Evolutionary conservation across 2,113 vertebrate genomes (phyloP), one percentile per base, ranked within the genome.

Genomic region (Channa argus): DNA sequence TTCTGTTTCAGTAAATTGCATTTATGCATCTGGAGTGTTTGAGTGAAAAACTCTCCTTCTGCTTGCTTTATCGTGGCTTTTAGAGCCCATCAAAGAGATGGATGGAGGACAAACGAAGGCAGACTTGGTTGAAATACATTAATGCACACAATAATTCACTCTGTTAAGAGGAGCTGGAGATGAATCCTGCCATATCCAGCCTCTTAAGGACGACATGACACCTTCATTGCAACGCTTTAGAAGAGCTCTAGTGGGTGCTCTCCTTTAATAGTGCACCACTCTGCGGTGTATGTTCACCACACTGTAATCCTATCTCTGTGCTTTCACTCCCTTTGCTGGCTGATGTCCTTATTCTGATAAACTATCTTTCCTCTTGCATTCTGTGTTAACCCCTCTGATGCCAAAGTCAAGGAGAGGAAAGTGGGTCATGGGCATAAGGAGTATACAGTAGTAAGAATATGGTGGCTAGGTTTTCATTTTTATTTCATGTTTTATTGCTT

Each of bases 391-490:
- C 65, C 61, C n/a, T 74, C 63, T 65, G n/a, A 6, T 68, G 77
- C 72, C 72, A 77, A 63, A 88, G 70, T 58, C 69, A 74, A 80
- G 41, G 79, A 77, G 66, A 80, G 77, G 68, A 82, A 92, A 87
- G 61, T 91, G 82, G 90, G 87, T 91, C 87, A 89, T 2, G 75
- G 79, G 74, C 87, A 80, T 70, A 80, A 39, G 71, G 74, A 68
- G 74, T 43, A 11, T 60, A 62, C 64, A 64, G 55, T 73, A 44
- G 71, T 55, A 41, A 15, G 50, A 83, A 52, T 54, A 8, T 66
- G 56, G 54, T 39, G 33, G 64, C 39, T 53, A 10, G 58, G 24
- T n/a, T 71, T 59, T 74, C 24, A 41, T 7, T 41, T 41, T 41
- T 7, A 41, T 24, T 24, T 24, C 24, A 24, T 24, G 15, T 13